These are phyloP conservation scores for Achatina immaculata DNA, from an alignment of 1,140 invertebrate species.

Conservation along the genomic window DNA sequence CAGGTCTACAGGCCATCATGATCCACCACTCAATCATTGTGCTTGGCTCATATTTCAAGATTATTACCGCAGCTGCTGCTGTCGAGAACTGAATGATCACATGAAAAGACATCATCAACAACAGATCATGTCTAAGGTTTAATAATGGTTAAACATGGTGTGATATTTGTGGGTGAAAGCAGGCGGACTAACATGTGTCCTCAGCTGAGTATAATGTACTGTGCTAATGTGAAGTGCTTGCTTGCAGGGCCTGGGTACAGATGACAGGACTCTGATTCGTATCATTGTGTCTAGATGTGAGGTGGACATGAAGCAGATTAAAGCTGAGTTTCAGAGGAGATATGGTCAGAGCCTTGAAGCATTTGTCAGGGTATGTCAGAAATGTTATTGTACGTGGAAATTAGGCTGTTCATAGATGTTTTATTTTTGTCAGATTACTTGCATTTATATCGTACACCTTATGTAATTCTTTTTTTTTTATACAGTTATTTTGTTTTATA, in stretches of 20 bases:
- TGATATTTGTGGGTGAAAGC: too few species aligned
- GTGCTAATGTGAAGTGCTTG: not conserved
- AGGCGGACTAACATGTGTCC: too few species aligned
- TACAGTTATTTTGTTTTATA: not conserved
- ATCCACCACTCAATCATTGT: too few species aligned
- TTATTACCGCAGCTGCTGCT: too few species aligned
- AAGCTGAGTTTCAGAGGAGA: constrained; percentile 71
- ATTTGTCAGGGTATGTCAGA: constrained; percentile 67
- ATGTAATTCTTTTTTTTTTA: not conserved
- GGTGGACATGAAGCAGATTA: constrained; percentile 75
- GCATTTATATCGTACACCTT: not conserved
- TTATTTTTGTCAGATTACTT: not conserved
- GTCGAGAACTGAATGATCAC: too few species aligned
- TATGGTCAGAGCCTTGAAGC: constrained; percentile 63
- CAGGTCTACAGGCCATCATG: too few species aligned
- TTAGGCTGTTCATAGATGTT: not conserved
- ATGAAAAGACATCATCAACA: too few species aligned
- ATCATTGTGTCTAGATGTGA: constrained; percentile 72
- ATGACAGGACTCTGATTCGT: constrained; percentile 71
- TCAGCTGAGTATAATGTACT: not conserved
- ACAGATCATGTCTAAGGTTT: too few species aligned
- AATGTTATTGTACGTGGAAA: not conserved
- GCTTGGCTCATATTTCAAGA: too few species aligned
- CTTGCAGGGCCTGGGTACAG: constrained; percentile 68
- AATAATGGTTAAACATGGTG: too few species aligned